These are phyloP conservation scores for Chironex yamaguchii DNA, from an alignment of 30 jellyfish, hydroid and myxozoan species.

Conservation along the genomic window DNA sequence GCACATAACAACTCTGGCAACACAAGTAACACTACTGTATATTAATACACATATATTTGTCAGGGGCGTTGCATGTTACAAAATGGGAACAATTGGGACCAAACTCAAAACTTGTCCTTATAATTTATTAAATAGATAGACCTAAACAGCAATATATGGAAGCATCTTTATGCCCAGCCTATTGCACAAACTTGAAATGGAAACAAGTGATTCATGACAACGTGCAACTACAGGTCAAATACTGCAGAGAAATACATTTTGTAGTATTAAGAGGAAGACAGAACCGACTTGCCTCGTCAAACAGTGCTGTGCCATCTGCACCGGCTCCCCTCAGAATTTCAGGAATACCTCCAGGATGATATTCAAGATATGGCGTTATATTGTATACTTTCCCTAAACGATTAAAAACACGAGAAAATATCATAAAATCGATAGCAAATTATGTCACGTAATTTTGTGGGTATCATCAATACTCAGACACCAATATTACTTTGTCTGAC, in stretches of 20 bases:
- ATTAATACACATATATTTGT: no score
- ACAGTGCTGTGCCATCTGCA: slow-evolving; percentile 83
- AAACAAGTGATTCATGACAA: no score
- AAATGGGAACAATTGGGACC: not conserved
- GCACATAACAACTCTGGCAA: no score
- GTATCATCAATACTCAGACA: no score
- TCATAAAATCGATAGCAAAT: no score
- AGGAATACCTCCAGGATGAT: slow-evolving; percentile 97
- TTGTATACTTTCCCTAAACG: slow-evolving; percentile 96
- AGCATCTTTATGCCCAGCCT: no score
- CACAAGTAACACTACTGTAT: no score
- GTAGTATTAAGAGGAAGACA: not conserved
- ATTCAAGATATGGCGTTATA: slow-evolving; percentile 86
- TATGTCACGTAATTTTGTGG: no score
- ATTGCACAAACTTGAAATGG: no score
- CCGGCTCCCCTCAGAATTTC: slow-evolving; percentile 99
- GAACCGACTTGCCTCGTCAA: slow-evolving; percentile 78
- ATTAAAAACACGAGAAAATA: no score
- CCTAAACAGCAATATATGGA: no score
- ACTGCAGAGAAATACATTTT: not conserved
- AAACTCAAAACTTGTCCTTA: not conserved
- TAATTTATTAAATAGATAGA: not conserved
- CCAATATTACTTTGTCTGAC: no score
- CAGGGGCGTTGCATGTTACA: not conserved
- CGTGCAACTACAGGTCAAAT: not conserved